A percentile compares a stretch with the other conserved stretches of the same genome.
These are phyloP conservation scores for Helicoverpa armigera DNA, from an alignment of 1,140 invertebrate genomes.

Conservation along the genomic window DNA sequence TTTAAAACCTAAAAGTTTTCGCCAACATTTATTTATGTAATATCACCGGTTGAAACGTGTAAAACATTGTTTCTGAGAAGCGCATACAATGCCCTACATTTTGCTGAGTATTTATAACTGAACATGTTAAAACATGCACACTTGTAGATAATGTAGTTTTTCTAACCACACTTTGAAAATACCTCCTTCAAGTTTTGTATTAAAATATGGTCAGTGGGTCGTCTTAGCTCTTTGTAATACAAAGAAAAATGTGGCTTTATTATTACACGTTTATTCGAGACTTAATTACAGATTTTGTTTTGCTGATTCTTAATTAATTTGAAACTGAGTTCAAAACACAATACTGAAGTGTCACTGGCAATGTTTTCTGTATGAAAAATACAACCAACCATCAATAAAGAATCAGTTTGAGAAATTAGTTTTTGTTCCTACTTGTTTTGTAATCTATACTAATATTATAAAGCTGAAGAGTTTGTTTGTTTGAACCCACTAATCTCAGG, in stretches of 20 bases:
- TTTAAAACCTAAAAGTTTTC: not conserved
- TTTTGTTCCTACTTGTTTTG: too few relatives aligned
- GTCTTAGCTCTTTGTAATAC: not conserved
- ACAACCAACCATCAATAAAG: too few relatives aligned
- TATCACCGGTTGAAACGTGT: slow-evolving; percentile 22
- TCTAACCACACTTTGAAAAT: not conserved
- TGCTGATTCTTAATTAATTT: not conserved
- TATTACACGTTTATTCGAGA: not conserved
- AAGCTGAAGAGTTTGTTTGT: too few relatives aligned
- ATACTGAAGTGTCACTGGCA: not conserved
- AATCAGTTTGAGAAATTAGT: not conserved
- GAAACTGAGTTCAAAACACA: not conserved
- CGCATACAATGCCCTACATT: slow-evolving; percentile 19
- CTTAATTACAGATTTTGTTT: not conserved
- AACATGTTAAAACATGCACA: slow-evolving; percentile 15
- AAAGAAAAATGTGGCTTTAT: not conserved
- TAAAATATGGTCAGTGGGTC: too few relatives aligned
- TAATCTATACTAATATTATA: too few relatives aligned
- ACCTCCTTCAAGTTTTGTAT: not conserved
- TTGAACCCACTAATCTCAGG: too few relatives aligned
- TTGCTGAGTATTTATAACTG: not conserved
- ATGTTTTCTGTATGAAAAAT: not conserved
- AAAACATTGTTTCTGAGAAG: slow-evolving; percentile 18
- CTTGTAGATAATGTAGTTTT: not conserved
- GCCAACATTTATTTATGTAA: slow-evolving; percentile 21